phyloP scores from a whole-genome alignment of 2,888 invertebrate genomes.

The Lithophane ornitopus region DNA sequence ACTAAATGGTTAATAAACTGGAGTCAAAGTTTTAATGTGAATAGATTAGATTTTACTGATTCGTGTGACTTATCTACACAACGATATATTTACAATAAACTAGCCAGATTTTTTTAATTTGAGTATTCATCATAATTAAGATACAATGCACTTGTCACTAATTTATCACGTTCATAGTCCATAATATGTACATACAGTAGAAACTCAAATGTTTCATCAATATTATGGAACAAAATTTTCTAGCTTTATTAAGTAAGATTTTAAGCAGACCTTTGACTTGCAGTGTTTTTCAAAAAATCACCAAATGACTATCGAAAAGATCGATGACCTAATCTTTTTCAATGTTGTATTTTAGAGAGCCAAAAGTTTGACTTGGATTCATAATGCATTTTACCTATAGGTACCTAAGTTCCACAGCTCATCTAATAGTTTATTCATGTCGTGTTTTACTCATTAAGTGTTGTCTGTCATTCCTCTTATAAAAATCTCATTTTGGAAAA shows the following conservation, averaged over 20 bases:
- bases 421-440: constrained; percentile 39
- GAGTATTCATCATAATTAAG: neutral
- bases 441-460: neutral
- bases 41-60: neutral
- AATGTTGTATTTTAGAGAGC: neutral
- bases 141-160: neutral
- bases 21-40: neutral
- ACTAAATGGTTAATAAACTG: neutral
- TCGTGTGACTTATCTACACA: neutral
- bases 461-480: neutral
- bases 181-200: too few species aligned
- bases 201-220: neutral
- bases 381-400: constrained; percentile 19
- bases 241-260: neutral
- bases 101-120: neutral
- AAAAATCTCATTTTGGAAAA: constrained; percentile 18
- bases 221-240: neutral
- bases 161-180: neutral
- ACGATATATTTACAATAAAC: neutral
- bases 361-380: neutral
- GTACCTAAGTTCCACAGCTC: neutral
- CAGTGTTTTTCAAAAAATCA: neutral
- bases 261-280: neutral
- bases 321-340: neutral
- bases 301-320: neutral